A percentile compares a stretch with the other conserved stretches of the same genome.
Conservation (phyloP, 2,888 invertebrate genomes). For the Epistrophe eligans region DNA sequence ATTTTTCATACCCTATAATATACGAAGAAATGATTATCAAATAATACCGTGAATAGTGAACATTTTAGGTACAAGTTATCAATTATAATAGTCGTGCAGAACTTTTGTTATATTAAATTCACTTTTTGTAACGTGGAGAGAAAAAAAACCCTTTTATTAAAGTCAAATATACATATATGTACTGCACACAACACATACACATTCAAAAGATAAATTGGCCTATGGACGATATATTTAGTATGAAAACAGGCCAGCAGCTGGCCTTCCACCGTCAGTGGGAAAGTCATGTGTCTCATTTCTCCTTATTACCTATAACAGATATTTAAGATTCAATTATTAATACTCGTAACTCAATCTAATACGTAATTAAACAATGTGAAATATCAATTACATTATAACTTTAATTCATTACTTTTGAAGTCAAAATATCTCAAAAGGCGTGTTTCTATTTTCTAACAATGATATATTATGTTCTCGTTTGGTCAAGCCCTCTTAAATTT, state of each 20-base stretch:
- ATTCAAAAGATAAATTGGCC: too few species aligned
- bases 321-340: not conserved
- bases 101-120: too few species aligned
- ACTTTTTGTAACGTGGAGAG: not conserved
- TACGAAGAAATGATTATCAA: not conserved
- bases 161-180: too few species aligned
- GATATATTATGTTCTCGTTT: constrained; percentile 64
- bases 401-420: not conserved
- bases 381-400: constrained; percentile 56
- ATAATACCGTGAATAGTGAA: not conserved
- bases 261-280: too few species aligned
- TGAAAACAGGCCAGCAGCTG: too few species aligned
- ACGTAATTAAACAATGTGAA: not conserved
- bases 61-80: too few species aligned
- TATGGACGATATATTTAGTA: too few species aligned
- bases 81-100: too few species aligned
- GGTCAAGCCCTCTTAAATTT: constrained; percentile 57
- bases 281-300: too few species aligned
- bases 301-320: too few species aligned
- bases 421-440: constrained; percentile 43
- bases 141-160: not conserved
- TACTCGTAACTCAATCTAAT: not conserved
- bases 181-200: too few species aligned
- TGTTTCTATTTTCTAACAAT: constrained; percentile 34
- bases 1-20: not conserved